Evolutionary conservation across 2,797 vertebrate species (phyloP).

Genomic region (Danio aesculapii): DNA sequence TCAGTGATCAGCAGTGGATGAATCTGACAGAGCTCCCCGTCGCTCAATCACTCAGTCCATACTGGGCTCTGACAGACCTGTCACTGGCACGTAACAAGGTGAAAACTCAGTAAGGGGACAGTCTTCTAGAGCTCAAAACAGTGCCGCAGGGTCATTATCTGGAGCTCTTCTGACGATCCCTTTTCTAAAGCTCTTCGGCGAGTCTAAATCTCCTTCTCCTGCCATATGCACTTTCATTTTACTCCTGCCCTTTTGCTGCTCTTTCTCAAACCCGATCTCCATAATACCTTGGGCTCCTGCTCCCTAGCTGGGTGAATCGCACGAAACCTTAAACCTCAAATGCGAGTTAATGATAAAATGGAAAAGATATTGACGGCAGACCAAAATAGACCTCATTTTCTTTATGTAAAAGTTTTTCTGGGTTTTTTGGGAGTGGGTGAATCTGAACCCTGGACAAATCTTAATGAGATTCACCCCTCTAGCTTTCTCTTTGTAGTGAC

Average conservation of each 20-base stretch:
- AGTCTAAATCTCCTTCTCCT: slow-evolving; percentile 5
- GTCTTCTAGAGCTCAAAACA: not conserved
- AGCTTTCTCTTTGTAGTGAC: not conserved
- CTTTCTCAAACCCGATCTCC: slow-evolving; percentile 1
- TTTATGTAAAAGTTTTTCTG: not conserved
- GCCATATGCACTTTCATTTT: not conserved
- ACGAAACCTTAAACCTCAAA: slow-evolving; percentile 4
- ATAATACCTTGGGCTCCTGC: not conserved
- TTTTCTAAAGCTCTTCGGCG: not conserved
- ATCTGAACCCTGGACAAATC: not conserved
- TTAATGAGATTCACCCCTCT: slow-evolving; percentile 13
- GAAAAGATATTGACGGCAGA: not conserved
- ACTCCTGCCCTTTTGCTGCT: not conserved
- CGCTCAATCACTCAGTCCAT: slow-evolving; percentile 14
- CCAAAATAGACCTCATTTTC: slow-evolving; percentile 6
- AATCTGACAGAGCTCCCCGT: slow-evolving; percentile 16
- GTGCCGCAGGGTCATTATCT: not conserved
- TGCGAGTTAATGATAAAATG: not conserved
- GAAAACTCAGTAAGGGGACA: slow-evolving; percentile 17
- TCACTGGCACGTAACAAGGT: slow-evolving; percentile 42
- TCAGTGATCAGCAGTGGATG: slow-evolving; percentile 7
- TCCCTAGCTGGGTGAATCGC: not conserved
- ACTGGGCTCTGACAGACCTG: slow-evolving; percentile 27
- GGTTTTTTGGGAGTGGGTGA: not conserved
- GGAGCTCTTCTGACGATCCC: not conserved